Evolutionary conservation across 2,113 vertebrate genomes (phyloP).

Genomic region (Murina feae): DNA sequence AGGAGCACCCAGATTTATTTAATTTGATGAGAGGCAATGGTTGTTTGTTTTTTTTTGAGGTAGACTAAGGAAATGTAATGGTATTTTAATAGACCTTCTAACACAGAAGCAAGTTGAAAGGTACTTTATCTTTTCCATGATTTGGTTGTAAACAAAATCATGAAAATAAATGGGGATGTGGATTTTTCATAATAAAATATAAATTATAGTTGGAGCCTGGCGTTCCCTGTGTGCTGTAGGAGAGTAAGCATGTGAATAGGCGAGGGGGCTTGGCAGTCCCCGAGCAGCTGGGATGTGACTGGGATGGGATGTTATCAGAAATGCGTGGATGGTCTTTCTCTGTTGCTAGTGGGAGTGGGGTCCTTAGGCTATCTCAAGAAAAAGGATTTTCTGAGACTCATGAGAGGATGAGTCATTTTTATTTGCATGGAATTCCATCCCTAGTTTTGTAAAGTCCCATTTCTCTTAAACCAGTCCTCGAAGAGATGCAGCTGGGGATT

Average conservation of each 20-base stretch:
- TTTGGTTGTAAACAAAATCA: slow-evolving; percentile 24
- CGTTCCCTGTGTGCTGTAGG: background rate
- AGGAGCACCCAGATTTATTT: slow-evolving; percentile 12
- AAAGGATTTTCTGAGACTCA: too few species aligned
- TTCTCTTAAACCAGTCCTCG: too few species aligned
- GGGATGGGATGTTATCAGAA: background rate
- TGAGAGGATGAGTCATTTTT: too few species aligned
- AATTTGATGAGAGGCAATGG: background rate
- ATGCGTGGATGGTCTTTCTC: too few species aligned
- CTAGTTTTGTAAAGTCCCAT: too few species aligned
- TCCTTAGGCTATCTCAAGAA: too few species aligned
- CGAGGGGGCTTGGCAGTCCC: background rate
- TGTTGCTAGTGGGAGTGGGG: too few species aligned
- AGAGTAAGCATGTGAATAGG: background rate
- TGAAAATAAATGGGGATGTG: background rate
- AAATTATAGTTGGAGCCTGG: background rate
- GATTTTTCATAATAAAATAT: background rate
- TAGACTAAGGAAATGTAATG: slow-evolving; percentile 36
- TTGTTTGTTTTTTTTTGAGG: background rate
- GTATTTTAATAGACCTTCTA: background rate
- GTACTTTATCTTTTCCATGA: background rate
- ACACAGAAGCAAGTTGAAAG: background rate
- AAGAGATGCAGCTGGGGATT: too few species aligned
- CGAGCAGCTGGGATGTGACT: background rate
- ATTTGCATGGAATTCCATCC: too few species aligned